Conservation (phyloP, 2,797 vertebrate species). For the Darevskia nairensis region DNA sequence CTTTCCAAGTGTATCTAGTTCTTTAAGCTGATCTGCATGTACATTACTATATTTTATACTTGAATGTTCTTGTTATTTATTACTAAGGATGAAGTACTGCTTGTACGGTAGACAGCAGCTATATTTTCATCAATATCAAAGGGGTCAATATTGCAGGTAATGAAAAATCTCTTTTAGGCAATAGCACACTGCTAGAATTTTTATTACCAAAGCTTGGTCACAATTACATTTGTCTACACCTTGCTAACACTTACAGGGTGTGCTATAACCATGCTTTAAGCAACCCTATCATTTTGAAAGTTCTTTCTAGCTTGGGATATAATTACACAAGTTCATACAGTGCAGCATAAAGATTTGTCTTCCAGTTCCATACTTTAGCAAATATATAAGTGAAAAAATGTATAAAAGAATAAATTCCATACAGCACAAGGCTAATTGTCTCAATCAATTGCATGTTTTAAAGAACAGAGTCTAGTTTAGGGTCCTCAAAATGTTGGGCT, state of each 20-base stretch:
- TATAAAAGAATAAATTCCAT: neutral
- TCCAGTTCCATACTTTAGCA: neutral
- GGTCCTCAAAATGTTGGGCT: neutral
- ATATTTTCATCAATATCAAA: slow-evolving; percentile 1
- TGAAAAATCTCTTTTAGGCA: neutral
- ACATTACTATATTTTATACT: slow-evolving; percentile 9
- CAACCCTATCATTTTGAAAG: neutral
- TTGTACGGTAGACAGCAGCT: neutral
- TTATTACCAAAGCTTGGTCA: neutral
- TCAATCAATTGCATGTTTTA: neutral
- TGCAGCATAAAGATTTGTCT: neutral
- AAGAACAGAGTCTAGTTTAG: neutral
- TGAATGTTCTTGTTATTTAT: neutral
- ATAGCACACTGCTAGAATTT: neutral
- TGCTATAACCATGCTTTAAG: neutral
- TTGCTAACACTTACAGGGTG: neutral
- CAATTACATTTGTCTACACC: neutral
- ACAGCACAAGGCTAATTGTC: neutral
- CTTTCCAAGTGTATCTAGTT: neutral
- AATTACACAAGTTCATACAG: neutral
- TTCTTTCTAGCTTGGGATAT: neutral
- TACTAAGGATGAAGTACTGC: neutral
- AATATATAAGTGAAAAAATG: neutral
- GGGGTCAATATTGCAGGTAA: neutral
- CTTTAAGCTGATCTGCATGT: neutral